Conservation (phyloP, 2,888 invertebrate genomes). For the Cheilosia scutellata region DNA sequence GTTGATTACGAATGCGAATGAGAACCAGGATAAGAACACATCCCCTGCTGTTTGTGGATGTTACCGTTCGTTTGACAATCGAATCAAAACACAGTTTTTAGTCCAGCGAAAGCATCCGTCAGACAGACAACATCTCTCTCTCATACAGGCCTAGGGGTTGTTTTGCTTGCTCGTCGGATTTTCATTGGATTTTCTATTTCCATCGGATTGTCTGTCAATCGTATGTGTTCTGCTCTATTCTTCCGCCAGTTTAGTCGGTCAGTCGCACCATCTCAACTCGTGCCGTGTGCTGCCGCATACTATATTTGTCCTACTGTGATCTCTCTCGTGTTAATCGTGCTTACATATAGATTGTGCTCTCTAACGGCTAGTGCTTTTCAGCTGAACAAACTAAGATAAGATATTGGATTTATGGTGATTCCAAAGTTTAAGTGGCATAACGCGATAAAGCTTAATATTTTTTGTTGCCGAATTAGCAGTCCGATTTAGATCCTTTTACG, state of each 20-base stretch:
- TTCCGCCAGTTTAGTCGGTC: slow-evolving; percentile 58
- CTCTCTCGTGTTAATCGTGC: slow-evolving; percentile 36
- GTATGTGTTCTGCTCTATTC: slow-evolving; percentile 37
- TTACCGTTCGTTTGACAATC: slow-evolving; percentile 79
- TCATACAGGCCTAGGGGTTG: slow-evolving; percentile 61
- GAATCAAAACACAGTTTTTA: slow-evolving; percentile 80
- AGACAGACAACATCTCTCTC: slow-evolving; percentile 81
- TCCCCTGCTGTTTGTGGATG: slow-evolving; percentile 80
- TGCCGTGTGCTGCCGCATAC: slow-evolving; percentile 35
- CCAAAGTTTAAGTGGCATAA: slow-evolving; percentile 47
- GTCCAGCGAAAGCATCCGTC: slow-evolving; percentile 83
- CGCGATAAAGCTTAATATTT: slow-evolving; percentile 28
- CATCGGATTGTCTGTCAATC: slow-evolving; percentile 62
- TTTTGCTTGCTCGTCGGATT: slow-evolving; percentile 54
- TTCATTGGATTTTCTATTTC: slow-evolving; percentile 57
- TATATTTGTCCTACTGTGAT: slow-evolving; percentile 54
- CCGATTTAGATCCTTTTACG: slow-evolving; percentile 46
- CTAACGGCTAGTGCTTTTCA: slow-evolving; percentile 26
- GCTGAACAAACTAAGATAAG: slow-evolving; percentile 70
- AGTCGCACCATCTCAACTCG: slow-evolving; percentile 56
- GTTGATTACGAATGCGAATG: slow-evolving; percentile 73
- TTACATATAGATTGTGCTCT: background rate
- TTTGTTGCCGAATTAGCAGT: slow-evolving; percentile 12
- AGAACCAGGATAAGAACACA: slow-evolving; percentile 77
- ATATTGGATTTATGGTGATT: slow-evolving; percentile 59